phyloP scores from a whole-genome alignment of 2,113 vertebrate genomes.

The Mystacornis crossleyi region DNA sequence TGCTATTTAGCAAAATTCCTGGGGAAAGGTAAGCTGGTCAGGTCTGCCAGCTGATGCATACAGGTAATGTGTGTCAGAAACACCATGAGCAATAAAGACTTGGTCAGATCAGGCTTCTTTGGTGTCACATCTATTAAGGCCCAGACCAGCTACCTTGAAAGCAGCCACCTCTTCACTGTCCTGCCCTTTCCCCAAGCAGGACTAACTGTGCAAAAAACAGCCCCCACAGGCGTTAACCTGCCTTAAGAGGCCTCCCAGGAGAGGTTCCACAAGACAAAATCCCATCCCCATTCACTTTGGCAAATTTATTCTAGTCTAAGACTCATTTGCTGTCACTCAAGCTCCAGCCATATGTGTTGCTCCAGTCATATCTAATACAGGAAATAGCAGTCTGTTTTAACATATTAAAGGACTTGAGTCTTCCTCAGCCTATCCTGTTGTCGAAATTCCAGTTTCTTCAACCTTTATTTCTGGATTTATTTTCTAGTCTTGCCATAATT shows the following conservation, averaged over 20 bases:
- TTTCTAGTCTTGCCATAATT: not conserved
- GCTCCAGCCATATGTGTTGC: not conserved
- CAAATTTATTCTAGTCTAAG: not conserved
- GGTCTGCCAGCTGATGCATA: not conserved
- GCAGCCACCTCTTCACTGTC: not conserved
- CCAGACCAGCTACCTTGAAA: not conserved
- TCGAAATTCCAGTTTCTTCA: not conserved
- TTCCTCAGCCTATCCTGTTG: not conserved
- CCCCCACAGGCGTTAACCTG: not conserved
- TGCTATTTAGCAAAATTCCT: not conserved
- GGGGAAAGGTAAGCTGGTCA: not conserved
- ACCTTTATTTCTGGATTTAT: not conserved
- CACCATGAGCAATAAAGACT: not conserved
- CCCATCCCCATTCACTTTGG: not conserved
- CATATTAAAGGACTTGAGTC: rapidly evolving
- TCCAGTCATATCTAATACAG: not conserved
- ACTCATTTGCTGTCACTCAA: not conserved
- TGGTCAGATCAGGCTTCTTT: not conserved
- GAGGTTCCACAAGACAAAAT: not conserved
- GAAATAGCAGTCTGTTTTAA: not conserved
- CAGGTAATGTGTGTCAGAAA: not conserved
- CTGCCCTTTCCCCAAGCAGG: not conserved
- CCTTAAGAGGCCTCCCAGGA: not conserved
- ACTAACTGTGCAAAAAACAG: not conserved
- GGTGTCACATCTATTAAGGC: not conserved